A percentile compares a stretch with the other conserved stretches of the same genome.
These are phyloP conservation scores for Bombus picipes DNA, from an alignment of 1,140 invertebrate genomes.

Conservation along the genomic window DNA sequence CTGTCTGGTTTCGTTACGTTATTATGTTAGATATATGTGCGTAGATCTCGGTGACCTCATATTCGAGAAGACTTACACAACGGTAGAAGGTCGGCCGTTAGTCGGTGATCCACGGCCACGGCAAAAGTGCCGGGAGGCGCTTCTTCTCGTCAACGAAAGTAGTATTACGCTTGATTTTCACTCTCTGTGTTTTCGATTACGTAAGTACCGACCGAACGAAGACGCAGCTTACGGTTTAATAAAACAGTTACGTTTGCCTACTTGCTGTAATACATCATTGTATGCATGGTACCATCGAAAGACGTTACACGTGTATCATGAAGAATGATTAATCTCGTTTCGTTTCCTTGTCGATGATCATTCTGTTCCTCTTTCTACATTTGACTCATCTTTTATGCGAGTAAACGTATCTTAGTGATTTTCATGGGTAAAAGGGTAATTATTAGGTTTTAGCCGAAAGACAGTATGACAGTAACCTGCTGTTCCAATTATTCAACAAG, in stretches of 20 bases:
- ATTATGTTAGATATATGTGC: slow-evolving; percentile 40
- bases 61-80: slow-evolving; percentile 21
- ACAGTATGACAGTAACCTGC: not conserved
- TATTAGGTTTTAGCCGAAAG: not conserved
- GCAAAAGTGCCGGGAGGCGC: slow-evolving; percentile 66
- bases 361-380: too few species aligned
- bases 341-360: not conserved
- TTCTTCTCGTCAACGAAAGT: slow-evolving; percentile 73
- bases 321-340: not conserved
- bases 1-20: not conserved
- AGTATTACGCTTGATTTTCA: slow-evolving; percentile 78
- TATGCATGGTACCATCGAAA: not conserved
- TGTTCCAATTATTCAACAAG: slow-evolving; percentile 3
- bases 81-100: slow-evolving; percentile 58
- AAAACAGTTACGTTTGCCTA: slow-evolving; percentile 76
- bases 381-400: not conserved
- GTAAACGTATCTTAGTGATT: not conserved
- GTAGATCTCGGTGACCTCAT: slow-evolving; percentile 23
- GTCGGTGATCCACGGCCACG: slow-evolving; percentile 59
- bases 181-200: slow-evolving; percentile 81
- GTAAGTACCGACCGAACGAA: slow-evolving; percentile 68
- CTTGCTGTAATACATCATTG: slow-evolving; percentile 34
- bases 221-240: slow-evolving; percentile 75
- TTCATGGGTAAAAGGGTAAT: not conserved
- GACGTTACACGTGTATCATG: too few species aligned